Percentiles rank a stretch among this genome's conserved stretches.
Conservation (phyloP, 2,797 vertebrate genomes). For the Hipposideros larvatus region DNA sequence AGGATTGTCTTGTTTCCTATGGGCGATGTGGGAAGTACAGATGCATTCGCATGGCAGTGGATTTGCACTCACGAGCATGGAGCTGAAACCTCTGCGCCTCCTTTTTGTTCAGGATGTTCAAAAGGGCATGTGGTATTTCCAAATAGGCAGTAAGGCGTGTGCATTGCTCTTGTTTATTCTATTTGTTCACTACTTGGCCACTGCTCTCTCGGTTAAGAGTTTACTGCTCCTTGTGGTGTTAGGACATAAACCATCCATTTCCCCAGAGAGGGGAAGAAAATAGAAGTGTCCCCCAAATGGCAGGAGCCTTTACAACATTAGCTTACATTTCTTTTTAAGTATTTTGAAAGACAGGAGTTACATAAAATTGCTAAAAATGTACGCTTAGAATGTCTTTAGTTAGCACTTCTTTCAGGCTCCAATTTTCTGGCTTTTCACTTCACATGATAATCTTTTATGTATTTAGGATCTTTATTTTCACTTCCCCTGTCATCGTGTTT, state of each 20-base stretch:
- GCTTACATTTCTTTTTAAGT: background rate
- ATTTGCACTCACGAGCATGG: background rate
- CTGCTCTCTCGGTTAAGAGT: background rate
- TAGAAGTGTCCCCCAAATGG: background rate
- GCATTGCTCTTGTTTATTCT: background rate
- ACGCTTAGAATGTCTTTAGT: background rate
- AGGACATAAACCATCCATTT: background rate
- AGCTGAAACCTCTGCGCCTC: background rate
- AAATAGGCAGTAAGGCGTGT: background rate
- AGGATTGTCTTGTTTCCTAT: background rate
- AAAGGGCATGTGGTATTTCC: background rate
- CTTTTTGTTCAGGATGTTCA: background rate
- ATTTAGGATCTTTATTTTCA: background rate
- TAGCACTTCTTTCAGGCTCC: background rate
- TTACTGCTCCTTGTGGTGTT: background rate
- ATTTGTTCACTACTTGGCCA: background rate
- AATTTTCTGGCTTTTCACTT: background rate
- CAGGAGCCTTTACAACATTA: background rate
- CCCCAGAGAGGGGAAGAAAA: background rate
- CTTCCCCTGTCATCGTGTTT: background rate
- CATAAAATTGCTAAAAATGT: background rate
- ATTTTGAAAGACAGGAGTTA: conserved; percentile 14
- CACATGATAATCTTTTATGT: background rate
- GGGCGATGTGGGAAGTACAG: background rate
- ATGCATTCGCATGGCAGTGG: too few relatives aligned